These are phyloP conservation scores for Drosophila nigrodunni DNA, from an alignment of 1,140 invertebrate species.

Conservation along the genomic window DNA sequence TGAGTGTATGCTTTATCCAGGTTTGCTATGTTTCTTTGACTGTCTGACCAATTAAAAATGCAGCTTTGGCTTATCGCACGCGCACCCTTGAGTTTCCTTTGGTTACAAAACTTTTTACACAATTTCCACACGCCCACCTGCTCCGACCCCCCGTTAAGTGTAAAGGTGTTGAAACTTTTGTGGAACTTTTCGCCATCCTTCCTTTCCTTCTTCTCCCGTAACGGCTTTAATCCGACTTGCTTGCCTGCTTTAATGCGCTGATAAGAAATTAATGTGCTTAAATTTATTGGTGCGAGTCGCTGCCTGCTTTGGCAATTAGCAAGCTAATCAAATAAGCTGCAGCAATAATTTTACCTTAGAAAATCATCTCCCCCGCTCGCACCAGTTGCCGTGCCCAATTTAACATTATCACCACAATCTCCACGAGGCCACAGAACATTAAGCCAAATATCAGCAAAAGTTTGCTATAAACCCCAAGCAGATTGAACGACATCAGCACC, in stretches of 20 bases:
- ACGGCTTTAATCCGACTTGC: conserved; percentile 64
- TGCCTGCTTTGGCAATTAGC: conserved; percentile 63
- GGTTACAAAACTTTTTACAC: conserved; percentile 60
- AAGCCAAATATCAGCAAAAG: background rate
- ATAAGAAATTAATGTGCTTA: conserved; percentile 71
- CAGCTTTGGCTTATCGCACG: conserved; percentile 74
- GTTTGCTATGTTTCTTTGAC: background rate
- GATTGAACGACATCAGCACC: background rate
- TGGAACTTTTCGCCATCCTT: conserved; percentile 55
- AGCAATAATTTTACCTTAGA: conserved; percentile 15
- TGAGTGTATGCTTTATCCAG: background rate
- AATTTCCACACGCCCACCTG: conserved; percentile 33
- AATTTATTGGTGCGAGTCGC: conserved; percentile 65
- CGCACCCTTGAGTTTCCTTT: conserved; percentile 52
- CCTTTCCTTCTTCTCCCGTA: background rate
- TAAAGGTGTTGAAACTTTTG: conserved; percentile 73
- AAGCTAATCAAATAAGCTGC: conserved; percentile 73
- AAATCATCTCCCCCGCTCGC: background rate
- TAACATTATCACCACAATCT: background rate
- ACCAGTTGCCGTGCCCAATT: background rate
- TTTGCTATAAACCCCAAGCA: background rate
- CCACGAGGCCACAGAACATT: background rate
- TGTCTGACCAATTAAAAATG: conserved; percentile 74
- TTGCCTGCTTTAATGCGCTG: conserved; percentile 60
- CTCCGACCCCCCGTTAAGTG: conserved; percentile 2